Evolutionary conservation across 2,113 vertebrate genomes (phyloP).

Genomic region (Orycteropus afer): DNA sequence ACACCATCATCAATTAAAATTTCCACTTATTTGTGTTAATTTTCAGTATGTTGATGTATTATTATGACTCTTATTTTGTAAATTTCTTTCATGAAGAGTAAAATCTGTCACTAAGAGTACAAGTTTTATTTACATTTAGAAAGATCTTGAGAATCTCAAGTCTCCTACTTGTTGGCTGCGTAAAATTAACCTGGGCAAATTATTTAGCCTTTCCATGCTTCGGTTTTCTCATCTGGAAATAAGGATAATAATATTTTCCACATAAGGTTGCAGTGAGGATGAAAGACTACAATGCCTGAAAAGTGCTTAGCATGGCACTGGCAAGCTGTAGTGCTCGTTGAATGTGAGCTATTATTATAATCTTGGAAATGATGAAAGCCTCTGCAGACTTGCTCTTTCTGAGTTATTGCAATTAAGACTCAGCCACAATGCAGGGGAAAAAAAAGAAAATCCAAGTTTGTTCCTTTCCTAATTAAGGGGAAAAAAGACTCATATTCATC

Average conservation of each 20-base stretch:
- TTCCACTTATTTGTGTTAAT: not conserved
- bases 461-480: not conserved
- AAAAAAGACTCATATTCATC: not conserved
- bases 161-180: not conserved
- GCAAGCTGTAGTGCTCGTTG: not conserved
- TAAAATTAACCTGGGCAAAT: not conserved
- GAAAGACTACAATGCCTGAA: not conserved
- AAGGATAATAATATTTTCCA: not conserved
- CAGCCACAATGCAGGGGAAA: not conserved
- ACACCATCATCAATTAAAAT: not conserved
- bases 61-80: conserved; percentile 20
- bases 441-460: conserved; percentile 1
- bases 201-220: not conserved
- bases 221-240: conserved; percentile 23
- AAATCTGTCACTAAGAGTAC: not conserved
- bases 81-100: not conserved
- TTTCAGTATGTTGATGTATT: not conserved
- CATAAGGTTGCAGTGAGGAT: not conserved
- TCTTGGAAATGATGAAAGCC: not conserved
- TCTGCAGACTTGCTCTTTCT: not conserved
- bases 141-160: not conserved
- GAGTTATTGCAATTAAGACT: not conserved
- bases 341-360: not conserved
- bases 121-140: conserved; percentile 1
- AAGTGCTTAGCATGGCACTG: not conserved